These are phyloP conservation scores for Cervus canadensis DNA, from an alignment of 2,113 vertebrate genomes.

Conservation along the genomic window DNA sequence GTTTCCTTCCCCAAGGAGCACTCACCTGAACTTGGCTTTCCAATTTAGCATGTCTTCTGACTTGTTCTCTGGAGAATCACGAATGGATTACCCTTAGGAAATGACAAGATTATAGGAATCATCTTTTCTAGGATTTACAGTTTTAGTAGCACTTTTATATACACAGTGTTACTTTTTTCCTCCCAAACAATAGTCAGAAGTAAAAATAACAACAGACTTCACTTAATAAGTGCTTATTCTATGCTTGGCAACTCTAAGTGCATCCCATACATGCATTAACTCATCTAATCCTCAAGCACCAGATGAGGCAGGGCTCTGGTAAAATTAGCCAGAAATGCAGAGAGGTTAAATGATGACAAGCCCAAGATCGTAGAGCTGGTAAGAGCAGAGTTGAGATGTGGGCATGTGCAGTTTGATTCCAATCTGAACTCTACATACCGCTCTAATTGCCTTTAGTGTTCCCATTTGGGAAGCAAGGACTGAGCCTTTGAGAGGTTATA, in stretches of 20 bases:
- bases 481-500: neutral
- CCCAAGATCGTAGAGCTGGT: neutral
- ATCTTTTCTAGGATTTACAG: constrained; percentile 29
- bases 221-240: neutral
- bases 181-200: constrained; percentile 15
- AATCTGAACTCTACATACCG: neutral
- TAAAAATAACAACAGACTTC: constrained; percentile 13
- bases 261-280: neutral
- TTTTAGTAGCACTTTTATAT: constrained; percentile 1
- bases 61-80: constrained; percentile 13
- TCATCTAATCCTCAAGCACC: neutral
- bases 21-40: constrained; percentile 25
- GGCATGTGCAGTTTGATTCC: neutral
- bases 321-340: constrained; percentile 28
- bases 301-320: neutral
- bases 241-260: neutral
- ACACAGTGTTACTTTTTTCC: neutral
- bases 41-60: constrained; percentile 41
- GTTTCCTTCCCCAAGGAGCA: neutral
- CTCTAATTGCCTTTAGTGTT: neutral
- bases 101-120: neutral
- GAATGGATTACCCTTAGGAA: constrained; percentile 19
- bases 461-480: neutral
- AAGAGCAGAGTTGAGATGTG: neutral
- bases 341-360: constrained; percentile 10